Evolutionary conservation across 2,888 invertebrate genomes (phyloP), one percentile per base, ranked within the genome.

Genomic region (Eristalinus sepulchralis): DNA sequence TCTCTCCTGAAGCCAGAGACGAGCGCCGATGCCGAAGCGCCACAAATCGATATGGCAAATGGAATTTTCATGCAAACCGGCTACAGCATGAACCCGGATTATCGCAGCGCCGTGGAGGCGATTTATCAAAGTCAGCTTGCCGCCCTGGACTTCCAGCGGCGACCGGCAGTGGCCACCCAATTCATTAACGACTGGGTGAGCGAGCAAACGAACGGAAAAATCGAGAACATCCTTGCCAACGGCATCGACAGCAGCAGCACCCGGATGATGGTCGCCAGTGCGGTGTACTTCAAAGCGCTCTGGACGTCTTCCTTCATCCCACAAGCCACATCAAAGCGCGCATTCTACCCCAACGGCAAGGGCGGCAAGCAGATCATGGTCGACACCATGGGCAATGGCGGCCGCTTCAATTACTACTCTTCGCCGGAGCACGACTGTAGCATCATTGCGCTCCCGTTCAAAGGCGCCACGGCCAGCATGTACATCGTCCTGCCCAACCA

Each of bases 371-470:
- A 55, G 60, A 80, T 88, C 31, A 63, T 81, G 60, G 89, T 94
- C 0, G 93, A 94, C 55, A 93, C 95, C 93, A 95, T 95, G 95
- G 93, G 93, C 24, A 94, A 94, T 85, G 93, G 93, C 6, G 94
- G 94, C 0, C 89, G 92, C 5, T 94, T 94, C 86, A 94, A 94
- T 0, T 95, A 94, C 64, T 88, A 88, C 67, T 82, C 88, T 24
- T 78, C 89, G 2, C 70, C 60, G 67, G 89, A 88, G 62, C 86
- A 87, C 60, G 89, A 93, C 13, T 94, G 93, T 83, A 94, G 94
- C 89, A 94, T 95, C 67, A 84, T 95, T 66, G 95, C 94, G 5
- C 91, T 95, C 0, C 95, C 95, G 0, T 95, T 95, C 90, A 94
- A 94, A 90, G 94, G 77, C 8, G 36, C 70, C 55, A 92, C 93